Conservation (phyloP, 2,888 invertebrate genomes). For the Hyposoter didymator region DNA sequence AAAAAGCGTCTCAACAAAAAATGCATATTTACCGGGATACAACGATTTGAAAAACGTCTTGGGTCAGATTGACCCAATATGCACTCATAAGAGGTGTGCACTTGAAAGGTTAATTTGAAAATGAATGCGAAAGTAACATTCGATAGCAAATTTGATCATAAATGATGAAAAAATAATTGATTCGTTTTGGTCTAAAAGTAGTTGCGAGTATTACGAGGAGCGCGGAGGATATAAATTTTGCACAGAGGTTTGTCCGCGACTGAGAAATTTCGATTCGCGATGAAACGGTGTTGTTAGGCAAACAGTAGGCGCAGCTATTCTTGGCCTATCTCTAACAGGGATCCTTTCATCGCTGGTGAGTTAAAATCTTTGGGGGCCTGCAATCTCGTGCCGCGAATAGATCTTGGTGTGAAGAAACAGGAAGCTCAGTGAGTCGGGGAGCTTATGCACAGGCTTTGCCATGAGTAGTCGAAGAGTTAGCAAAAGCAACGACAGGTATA, state of each 20-base stretch:
- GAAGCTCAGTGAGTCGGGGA: constrained; percentile 52
- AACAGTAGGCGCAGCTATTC: constrained; percentile 53
- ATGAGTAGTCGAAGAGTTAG: constrained; percentile 56
- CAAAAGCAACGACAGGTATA: constrained; percentile 70
- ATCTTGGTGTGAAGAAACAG: constrained; percentile 62
- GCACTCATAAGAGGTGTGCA: too few species aligned
- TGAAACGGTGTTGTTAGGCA: constrained; percentile 46
- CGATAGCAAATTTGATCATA: not conserved
- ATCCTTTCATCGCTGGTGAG: constrained; percentile 64
- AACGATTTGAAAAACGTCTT: not conserved
- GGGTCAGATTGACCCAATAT: not conserved
- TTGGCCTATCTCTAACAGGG: constrained; percentile 60
- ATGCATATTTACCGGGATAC: not conserved
- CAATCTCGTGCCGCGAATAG: constrained; percentile 64
- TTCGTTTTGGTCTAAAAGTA: constrained; percentile 18
- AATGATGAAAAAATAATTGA: not conserved
- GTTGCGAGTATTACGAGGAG: not conserved
- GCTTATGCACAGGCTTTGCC: constrained; percentile 36
- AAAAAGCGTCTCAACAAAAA: not conserved
- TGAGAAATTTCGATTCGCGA: constrained; percentile 57
- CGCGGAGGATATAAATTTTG: not conserved
- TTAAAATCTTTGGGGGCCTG: constrained; percentile 61
- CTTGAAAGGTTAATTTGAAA: too few species aligned
- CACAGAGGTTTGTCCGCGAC: constrained; percentile 6
- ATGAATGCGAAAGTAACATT: too few species aligned